Conservation (phyloP, 2,888 invertebrate genomes). For the Dryomyza anilis region DNA sequence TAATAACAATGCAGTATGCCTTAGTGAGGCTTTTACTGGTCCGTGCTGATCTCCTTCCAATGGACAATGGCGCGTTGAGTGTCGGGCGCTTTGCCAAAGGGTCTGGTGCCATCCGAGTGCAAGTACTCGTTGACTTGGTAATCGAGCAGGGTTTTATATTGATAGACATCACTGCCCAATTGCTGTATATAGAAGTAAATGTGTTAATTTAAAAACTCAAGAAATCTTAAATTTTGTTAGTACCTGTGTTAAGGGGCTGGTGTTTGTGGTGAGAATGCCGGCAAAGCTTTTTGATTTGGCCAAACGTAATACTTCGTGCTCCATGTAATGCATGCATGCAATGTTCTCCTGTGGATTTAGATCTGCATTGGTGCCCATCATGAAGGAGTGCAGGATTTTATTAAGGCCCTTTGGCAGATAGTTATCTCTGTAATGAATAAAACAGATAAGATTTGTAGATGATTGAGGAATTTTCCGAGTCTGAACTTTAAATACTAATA, state of each 20-base stretch:
- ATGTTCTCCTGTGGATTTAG: conserved; percentile 77
- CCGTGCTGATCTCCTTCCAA: conserved; percentile 69
- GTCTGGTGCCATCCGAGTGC: conserved; percentile 72
- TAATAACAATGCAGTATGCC: background rate
- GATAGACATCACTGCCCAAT: conserved; percentile 78
- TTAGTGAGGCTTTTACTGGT: conserved; percentile 1
- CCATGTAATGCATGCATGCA: conserved; percentile 77
- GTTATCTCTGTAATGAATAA: conserved; percentile 61
- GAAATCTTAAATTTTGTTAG: conserved; percentile 17
- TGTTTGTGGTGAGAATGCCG: conserved; percentile 86
- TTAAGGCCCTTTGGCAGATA: conserved; percentile 70
- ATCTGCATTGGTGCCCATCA: conserved; percentile 80
- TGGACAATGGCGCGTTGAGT: conserved; percentile 78
- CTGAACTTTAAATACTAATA: too few species aligned
- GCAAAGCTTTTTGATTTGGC: conserved; percentile 70
- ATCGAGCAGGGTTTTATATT: conserved; percentile 76
- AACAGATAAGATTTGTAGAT: too few species aligned
- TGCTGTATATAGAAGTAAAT: conserved; percentile 65
- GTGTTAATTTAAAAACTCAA: background rate
- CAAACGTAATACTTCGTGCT: conserved; percentile 72
- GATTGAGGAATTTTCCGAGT: background rate
- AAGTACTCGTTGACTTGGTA: conserved; percentile 82
- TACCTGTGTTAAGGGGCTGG: conserved; percentile 87
- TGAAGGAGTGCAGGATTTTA: conserved; percentile 80
- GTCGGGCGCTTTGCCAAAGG: conserved; percentile 78